Evolutionary conservation across 2,113 vertebrate species (phyloP).

Genomic region (Stigmatopora nigra): DNA sequence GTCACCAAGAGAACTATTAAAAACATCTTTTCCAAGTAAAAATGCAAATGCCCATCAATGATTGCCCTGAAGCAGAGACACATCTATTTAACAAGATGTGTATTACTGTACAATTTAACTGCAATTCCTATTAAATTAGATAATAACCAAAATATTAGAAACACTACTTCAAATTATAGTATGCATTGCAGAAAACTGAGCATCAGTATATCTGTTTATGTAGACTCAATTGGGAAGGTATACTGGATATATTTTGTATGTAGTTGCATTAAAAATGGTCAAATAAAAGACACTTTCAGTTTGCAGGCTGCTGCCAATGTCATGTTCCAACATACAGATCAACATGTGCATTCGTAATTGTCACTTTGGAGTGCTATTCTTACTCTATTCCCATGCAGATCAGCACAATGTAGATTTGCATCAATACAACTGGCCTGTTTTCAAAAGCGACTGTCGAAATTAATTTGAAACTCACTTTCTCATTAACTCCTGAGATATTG

Average conservation of each 20-base stretch:
- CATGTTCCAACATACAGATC: no score
- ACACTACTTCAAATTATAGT: background rate
- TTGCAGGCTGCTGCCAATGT: no score
- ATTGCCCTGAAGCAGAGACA: no score
- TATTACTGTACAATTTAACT: background rate
- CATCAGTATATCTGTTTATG: background rate
- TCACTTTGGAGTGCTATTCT: background rate
- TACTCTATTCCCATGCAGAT: background rate
- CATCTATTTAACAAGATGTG: no score
- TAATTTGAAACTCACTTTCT: conserved; percentile 15
- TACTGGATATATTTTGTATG: no score
- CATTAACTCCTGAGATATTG: conserved; percentile 15
- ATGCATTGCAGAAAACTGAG: background rate
- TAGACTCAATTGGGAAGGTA: no score
- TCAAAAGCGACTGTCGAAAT: conserved; percentile 3
- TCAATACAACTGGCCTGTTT: background rate
- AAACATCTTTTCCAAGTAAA: no score
- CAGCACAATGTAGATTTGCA: background rate
- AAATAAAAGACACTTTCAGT: no score
- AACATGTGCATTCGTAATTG: background rate
- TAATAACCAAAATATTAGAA: background rate
- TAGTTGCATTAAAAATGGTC: no score
- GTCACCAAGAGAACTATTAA: no score
- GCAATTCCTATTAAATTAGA: background rate
- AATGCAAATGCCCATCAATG: no score